These are phyloP conservation scores for Pinna nobilis DNA, from an alignment of 1,140 invertebrate species.

Conservation along the genomic window DNA sequence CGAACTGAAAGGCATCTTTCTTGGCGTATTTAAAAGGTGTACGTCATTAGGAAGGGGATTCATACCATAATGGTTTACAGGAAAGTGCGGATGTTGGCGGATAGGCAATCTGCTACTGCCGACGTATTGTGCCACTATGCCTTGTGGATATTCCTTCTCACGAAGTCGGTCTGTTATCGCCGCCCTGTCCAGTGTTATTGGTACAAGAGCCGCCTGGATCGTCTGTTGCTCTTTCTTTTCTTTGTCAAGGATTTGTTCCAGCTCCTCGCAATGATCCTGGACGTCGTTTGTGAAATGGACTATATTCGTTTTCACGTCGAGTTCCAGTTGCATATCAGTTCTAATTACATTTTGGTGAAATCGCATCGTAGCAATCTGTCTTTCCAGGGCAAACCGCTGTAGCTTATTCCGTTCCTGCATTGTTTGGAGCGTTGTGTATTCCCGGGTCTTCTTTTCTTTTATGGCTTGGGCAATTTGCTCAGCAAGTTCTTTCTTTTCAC, in stretches of 20 bases:
- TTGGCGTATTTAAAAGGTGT: neutral
- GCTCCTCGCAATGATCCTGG: constrained; percentile 64
- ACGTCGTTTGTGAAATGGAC: constrained; percentile 65
- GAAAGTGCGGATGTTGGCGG: neutral
- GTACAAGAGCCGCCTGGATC: constrained; percentile 61
- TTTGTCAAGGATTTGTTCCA: constrained; percentile 57
- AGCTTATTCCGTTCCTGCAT: constrained; percentile 62
- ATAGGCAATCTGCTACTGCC: constrained; percentile 22
- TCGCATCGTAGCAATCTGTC: constrained; percentile 54
- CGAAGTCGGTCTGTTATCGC: constrained; percentile 46
- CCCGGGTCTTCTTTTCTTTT: constrained; percentile 40
- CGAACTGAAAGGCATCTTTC: neutral
- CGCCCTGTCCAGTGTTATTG: constrained; percentile 57
- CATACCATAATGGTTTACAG: neutral
- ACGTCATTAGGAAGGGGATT: constrained; percentile 5
- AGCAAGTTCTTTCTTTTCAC: constrained; percentile 49
- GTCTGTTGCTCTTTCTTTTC: constrained; percentile 56
- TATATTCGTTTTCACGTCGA: constrained; percentile 58
- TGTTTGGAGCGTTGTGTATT: constrained; percentile 52
- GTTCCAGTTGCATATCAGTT: constrained; percentile 59
- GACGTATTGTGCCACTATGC: constrained; percentile 31
- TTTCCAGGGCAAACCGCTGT: constrained; percentile 57
- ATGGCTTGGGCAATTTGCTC: constrained; percentile 46
- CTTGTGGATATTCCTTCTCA: constrained; percentile 30
- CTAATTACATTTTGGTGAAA: constrained; percentile 55